Percentiles rank a stretch among this genome's conserved stretches.
Evolutionary conservation across 2,797 vertebrate genomes (phyloP).

Genomic region (Tenualosa thibaudeaui): DNA sequence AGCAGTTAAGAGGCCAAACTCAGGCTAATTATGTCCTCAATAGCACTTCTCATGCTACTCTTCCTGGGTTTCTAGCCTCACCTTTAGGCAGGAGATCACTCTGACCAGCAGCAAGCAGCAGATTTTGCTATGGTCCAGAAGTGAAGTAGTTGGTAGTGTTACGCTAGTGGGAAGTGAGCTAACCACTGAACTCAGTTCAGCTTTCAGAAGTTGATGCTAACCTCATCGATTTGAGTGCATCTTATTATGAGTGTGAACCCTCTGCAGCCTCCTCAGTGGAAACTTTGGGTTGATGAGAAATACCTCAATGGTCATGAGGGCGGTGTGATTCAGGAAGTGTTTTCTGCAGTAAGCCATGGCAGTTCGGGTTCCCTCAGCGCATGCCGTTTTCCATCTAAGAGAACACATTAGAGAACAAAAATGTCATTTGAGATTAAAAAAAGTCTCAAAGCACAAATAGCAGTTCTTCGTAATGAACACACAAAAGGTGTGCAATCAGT

Average conservation of each 20-base stretch:
- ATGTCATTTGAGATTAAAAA: background rate
- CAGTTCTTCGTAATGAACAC: background rate
- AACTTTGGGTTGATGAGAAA: background rate
- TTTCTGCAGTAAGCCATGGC: constrained; percentile 88
- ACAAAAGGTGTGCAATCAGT: background rate
- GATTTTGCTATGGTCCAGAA: no score
- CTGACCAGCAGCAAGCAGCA: no score
- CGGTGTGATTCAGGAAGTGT: constrained; percentile 90
- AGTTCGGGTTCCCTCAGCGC: constrained; percentile 77
- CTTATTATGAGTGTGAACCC: background rate
- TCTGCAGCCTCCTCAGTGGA: background rate
- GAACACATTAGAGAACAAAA: background rate
- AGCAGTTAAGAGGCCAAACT: no score
- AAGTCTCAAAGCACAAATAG: background rate
- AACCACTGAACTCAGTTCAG: no score
- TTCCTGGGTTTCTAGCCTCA: no score
- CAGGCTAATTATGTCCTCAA: no score
- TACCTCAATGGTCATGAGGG: constrained; percentile 93
- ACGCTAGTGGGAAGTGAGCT: no score
- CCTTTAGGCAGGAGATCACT: no score
- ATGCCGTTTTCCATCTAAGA: constrained; percentile 85
- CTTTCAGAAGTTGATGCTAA: no score
- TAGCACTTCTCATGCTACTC: no score
- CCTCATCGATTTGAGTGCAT: no score
- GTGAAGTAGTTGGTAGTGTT: no score